Base-by-base conservation (phyloP, 2,888 invertebrate genomes). In the Cantharis lateralis region DNA sequence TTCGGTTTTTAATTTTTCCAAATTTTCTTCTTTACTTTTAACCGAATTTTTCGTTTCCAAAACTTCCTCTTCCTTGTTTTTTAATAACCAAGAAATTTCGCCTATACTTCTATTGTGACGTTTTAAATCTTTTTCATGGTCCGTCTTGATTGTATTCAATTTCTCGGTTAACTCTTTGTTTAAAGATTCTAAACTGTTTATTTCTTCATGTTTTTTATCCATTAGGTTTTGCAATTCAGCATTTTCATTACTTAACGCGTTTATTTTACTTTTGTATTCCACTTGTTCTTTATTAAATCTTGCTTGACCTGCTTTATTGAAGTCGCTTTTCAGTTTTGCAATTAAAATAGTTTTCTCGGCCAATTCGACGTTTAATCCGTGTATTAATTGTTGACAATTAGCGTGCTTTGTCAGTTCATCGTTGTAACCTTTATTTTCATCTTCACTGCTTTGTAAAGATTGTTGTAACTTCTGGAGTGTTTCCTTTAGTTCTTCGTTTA, bases 231-330 rank as follows among this genome's bases (percentile, higher is more conserved):
- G 15, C 26, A 79, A 20, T 18, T 74, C 63, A n/a, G 26, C 15
- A 71, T 79, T 82, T 32, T 79, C 72, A 18, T 64, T 32, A 16
- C 72, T 77, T 66, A 79, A 69, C 18, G 69, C 68, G 5, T 32
- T 26, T 16, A 80, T 62, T 62, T 79, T 76, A 15, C 18, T 72
- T 62, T 79, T 48, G 15, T 73, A 72, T 7, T 68, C 48, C 7
- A 48, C n/a, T 9, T 48, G 48, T 5, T 48, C n/a, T 48, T 48
- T n/a, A n/a, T 48, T n/a, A n/a, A n/a, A 7, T 48, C n/a, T 48
- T 48, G 48, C 7, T 48, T 48, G 1, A 2, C n/a, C 7, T 48
- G 48, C n/a, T 5, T 48, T 48, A n/a, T n/a, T 48, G 7, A 9
- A n/a, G 1, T 48, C 48, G 48, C n/a, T 48, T 48, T 48, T 48